Evolutionary conservation across 2,888 invertebrate species (phyloP), one percentile per base, ranked within the genome.

Genomic region (Hemithea aestivaria): DNA sequence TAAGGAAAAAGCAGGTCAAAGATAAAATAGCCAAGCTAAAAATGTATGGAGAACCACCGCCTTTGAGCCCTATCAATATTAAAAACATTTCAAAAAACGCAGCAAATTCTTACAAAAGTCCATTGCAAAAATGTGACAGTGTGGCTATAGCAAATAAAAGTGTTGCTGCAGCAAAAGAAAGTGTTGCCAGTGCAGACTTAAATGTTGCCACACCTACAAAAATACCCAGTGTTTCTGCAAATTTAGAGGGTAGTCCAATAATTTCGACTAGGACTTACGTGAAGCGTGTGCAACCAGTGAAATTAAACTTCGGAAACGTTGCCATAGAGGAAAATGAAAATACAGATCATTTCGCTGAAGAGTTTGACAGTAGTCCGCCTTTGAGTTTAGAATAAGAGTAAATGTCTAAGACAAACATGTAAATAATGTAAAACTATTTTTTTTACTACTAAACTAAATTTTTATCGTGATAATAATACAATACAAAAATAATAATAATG

Each of bases 11-110:
- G 16, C 67, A 65, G 37, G 62, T 80, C 0, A 66, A 73, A 7
- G 77, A 79, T 37, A 87, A 82, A 53, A 78, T 90, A 4, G 82
- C 87, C 1, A 88, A 71, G 61, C 60, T 91, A 33, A 79, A 79
- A 65, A 73, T 72, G 56, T 90, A 90, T 27, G 90, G 88, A 0
- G 85, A 88, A 56, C 87, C 90, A 0, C 89, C 90, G 0, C 79
- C 88, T 1, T 57, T 90, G n/a, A 81, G 84, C n/a, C 77, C 87
- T 0, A 73, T 90, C 10, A 66, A 74, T 44, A 73, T 87, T 3
- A 64, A 75, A 39, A 80, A 85, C 37, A 73, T 60, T 45, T 74
- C 77, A 0, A 73, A 62, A 59, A 66, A 69, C 24, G 73, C 81
- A 0, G 54, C 73, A 1, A 78, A 60, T 25, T 72, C 77, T 1